A percentile compares a stretch with the other conserved stretches of the same genome.
phyloP scores from a whole-genome alignment of 2,888 invertebrate species.

The Diarsia dahlii region DNA sequence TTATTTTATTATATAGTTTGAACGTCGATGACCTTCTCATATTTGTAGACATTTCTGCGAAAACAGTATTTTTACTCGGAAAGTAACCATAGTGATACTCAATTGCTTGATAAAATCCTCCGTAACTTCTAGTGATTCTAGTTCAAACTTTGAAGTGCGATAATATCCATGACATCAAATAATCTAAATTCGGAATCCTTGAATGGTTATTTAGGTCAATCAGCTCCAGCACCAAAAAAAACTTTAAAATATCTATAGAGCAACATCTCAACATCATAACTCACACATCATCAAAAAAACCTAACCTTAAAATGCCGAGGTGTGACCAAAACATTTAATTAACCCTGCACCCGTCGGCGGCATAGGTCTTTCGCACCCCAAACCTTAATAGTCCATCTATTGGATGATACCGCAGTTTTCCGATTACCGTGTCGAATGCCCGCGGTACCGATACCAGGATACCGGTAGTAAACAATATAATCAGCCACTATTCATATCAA shows the following conservation, averaged over 20 bases:
- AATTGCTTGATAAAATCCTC: neutral
- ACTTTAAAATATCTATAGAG: neutral
- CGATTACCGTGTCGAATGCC: slow-evolving; percentile 88
- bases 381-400: slow-evolving; percentile 82
- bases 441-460: slow-evolving; percentile 76
- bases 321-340: slow-evolving; percentile 77
- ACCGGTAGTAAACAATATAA: slow-evolving; percentile 88
- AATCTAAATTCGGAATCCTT: neutral
- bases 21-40: neutral
- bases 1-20: too few species aligned
- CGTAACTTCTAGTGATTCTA: neutral
- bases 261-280: slow-evolving; percentile 52
- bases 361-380: slow-evolving; percentile 80
- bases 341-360: slow-evolving; percentile 78
- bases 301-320: slow-evolving; percentile 60
- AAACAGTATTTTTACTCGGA: neutral
- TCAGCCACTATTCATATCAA: slow-evolving; percentile 86
- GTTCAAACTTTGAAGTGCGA: neutral
- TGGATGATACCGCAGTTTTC: slow-evolving; percentile 86
- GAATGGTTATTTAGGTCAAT: neutral
- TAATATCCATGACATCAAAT: neutral
- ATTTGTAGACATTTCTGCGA: neutral
- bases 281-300: slow-evolving; percentile 43
- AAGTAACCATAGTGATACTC: neutral
- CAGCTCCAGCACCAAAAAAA: neutral